These are phyloP conservation scores for Danio albolineatus DNA, from an alignment of 2,797 vertebrate genomes.

Conservation along the genomic window DNA sequence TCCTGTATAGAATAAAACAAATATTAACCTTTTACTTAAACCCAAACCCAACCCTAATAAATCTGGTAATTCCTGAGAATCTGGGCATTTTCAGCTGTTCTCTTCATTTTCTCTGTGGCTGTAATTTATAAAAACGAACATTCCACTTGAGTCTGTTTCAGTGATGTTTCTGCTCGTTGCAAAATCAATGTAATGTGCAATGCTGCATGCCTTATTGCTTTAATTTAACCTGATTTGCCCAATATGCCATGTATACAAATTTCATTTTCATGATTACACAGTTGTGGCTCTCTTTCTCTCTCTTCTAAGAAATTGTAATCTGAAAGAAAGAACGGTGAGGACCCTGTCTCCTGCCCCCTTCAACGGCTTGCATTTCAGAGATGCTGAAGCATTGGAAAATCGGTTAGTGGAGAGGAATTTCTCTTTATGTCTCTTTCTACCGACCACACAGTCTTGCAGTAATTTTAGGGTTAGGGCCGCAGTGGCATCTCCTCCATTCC, in stretches of 20 bases:
- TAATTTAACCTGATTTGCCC: neutral
- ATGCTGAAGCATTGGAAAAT: conserved; percentile 56
- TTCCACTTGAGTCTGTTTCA: no score
- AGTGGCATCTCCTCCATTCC: conserved; percentile 63
- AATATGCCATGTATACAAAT: neutral
- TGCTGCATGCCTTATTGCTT: neutral
- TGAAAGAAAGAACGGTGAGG: neutral
- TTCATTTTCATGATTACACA: neutral
- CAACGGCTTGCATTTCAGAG: conserved; percentile 31
- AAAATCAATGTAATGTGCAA: conserved; percentile 6
- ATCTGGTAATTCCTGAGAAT: no score
- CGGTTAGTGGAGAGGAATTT: conserved; percentile 52
- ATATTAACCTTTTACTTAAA: no score
- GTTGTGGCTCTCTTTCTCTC: conserved; percentile 2
- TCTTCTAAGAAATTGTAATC: conserved; percentile 9
- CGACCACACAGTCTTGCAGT: conserved; percentile 57
- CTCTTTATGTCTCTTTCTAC: conserved; percentile 52
- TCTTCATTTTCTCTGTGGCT: no score
- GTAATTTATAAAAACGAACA: no score
- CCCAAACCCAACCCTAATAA: no score
- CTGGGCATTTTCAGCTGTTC: no score
- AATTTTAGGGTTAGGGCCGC: conserved; percentile 55
- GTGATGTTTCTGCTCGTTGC: no score
- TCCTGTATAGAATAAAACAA: no score
- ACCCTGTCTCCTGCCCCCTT: conserved; percentile 6